phyloP scores from a whole-genome alignment of 2,797 vertebrate genomes.

The Thaleichthys pacificus region DNA sequence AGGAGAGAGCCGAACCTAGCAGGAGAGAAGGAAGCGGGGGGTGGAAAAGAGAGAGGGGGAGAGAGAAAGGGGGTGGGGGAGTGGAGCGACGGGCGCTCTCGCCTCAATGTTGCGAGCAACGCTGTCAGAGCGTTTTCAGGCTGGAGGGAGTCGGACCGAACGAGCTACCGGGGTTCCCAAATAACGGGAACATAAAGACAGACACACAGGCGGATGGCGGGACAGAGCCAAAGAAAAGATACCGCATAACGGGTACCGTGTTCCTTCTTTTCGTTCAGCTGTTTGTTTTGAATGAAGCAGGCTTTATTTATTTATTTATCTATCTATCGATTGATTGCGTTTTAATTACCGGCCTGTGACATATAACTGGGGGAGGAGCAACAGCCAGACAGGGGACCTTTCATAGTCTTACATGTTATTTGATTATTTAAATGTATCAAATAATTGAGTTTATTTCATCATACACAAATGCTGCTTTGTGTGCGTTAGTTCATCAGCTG shows the following conservation, averaged over 20 bases:
- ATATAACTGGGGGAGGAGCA: slow-evolving; percentile 69
- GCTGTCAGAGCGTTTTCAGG: slow-evolving; percentile 69
- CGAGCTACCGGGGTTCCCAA: slow-evolving; percentile 67
- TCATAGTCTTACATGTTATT: slow-evolving; percentile 65
- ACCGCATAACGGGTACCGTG: slow-evolving; percentile 53
- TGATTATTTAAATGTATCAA: slow-evolving; percentile 58
- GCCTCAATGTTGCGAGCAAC: slow-evolving; percentile 57
- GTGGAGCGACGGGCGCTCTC: slow-evolving; percentile 53
- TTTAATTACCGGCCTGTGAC: slow-evolving; percentile 72
- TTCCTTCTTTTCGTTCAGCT: slow-evolving; percentile 40
- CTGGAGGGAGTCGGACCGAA: slow-evolving; percentile 69
- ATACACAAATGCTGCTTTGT: slow-evolving; percentile 41
- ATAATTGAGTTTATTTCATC: slow-evolving; percentile 46
- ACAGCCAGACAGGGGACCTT: slow-evolving; percentile 60
- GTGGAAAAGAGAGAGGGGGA: slow-evolving; percentile 38
- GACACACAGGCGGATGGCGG: slow-evolving; percentile 70
- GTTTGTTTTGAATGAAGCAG: slow-evolving; percentile 34
- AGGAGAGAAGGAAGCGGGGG: slow-evolving; percentile 49
- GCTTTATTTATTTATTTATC: slow-evolving; percentile 70
- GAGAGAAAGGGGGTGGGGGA: slow-evolving; percentile 37
- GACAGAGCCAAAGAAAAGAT: slow-evolving; percentile 68
- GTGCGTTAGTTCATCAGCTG: slow-evolving; percentile 31
- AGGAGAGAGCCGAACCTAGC: slow-evolving; percentile 16
- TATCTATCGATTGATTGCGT: slow-evolving; percentile 70
- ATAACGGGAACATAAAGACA: slow-evolving; percentile 52